Evolutionary conservation across 2,888 invertebrate species (phyloP), one percentile per base, ranked within the genome.

Genomic region (Isotomurus palustris): DNA sequence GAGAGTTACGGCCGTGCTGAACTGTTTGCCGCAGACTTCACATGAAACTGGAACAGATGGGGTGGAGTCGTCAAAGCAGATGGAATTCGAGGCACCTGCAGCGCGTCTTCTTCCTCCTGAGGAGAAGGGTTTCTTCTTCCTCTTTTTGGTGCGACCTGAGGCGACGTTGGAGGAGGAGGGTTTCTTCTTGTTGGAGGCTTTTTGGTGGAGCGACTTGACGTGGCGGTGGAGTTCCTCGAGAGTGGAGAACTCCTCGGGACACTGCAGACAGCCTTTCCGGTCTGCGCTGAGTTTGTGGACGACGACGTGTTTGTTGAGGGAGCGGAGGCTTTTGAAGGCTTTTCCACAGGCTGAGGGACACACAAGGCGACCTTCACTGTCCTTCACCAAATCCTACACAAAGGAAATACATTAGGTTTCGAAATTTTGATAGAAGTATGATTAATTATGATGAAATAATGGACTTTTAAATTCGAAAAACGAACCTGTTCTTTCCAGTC

Each of bases 301-400:
- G 5, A 58, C 24, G 14, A 44, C 53, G 43, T 59, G 59, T 22
- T 50, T 50, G 19, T 59, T 54, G 14, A 59, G 22, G 1, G 45
- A 47, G 25, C 47, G 54, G 10, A 59, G 14, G n/a, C 51, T 38
- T 38, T 51, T 59, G 25, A 54, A 59, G 12, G 43, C 24, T 36
- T 55, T 59, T 3, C 2, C 2, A 25, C 59, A 59, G 4, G 38
- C 45, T 29, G 51, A 27, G 1, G 57, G 57, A n/a, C 59, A 59
- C 5, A 36, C 25, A 27, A 32, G 55, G 29, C 25, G 45, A 22
- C 57, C 57, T 40, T 45, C 47, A 10, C 21, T 1, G 1, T 17
- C 24, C 6, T 22, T 36, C 21, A 25, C 5, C 25, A 56, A 25
- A 40, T 56, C 40, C 40, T n/a, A n/a, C n/a, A n/a, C n/a, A n/a